Evolutionary conservation across 2,113 vertebrate genomes (phyloP), one percentile per base, ranked within the genome.

Genomic region (Tamias sibiricus): DNA sequence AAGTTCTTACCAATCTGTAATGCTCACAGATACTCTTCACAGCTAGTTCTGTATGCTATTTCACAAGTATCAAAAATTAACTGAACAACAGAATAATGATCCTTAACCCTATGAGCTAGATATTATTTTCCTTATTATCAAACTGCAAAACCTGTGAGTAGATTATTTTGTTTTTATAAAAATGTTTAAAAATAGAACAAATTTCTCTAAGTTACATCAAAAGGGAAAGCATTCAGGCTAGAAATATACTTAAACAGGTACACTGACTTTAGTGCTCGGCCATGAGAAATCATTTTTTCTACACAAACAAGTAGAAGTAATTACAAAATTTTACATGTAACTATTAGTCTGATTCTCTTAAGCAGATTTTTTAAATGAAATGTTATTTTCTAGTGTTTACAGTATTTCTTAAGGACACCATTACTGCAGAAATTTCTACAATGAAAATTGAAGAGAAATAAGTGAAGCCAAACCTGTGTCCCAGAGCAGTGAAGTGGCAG

Each of bases 91-190:
- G 49, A 91, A 40, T 64, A 79, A 79, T 12, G 71, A 47, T 24
- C 59, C 24, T 91, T 79, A 66, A 71, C 26, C 68, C 54, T 37
- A 10, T 32, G 71, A 90, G 40, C 22, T 47, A 80, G 57, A 32
- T 77, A 85, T 14, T 75, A 85, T 93, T 87, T 92, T 86, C 68
- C 1, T 22, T 71, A 52, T 35, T 17, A 66, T 64, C 59, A 94
- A 91, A 77, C n/a, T 68, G 19, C 4, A 96, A 85, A 52, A 40
- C 35, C n/a, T 74, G 64, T 90, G 37, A 94, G 66, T 28, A 44
- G 49, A 22, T 76, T 92, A 62, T 79, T 94, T 92, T 90, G 52
- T 76, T 89, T 95, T 71, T 69, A 57, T 26, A 94, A 49, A 86
- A 90, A 66, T 14, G 54, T 66, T 71, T 57, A 62, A 84, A 95